Percentiles rank a stretch among this genome's conserved stretches.
phyloP scores from a whole-genome alignment of 2,888 invertebrate genomes.

The Azorinus chamasolen region DNA sequence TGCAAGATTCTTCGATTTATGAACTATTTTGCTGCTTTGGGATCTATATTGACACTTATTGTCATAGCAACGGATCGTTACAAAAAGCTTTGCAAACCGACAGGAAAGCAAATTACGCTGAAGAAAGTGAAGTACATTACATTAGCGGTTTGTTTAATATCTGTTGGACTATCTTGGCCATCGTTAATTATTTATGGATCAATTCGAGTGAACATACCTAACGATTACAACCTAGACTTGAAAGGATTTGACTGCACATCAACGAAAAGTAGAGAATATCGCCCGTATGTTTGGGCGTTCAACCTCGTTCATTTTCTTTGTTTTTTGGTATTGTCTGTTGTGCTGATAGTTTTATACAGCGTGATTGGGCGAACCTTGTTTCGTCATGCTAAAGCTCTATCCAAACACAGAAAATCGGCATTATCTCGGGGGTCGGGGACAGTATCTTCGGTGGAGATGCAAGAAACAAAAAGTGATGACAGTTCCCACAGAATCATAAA shows the following conservation, averaged over 20 bases:
- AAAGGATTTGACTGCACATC: conserved; percentile 73
- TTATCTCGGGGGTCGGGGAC: too few species aligned
- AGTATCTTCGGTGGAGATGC: too few species aligned
- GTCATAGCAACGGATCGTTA: conserved; percentile 75
- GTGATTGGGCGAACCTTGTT: conserved; percentile 66
- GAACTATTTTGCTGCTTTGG: conserved; percentile 67
- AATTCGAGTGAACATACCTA: conserved; percentile 60
- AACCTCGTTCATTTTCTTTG: conserved; percentile 66
- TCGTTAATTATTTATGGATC: conserved; percentile 69
- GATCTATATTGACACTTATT: conserved; percentile 69
- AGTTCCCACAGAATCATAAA: too few species aligned
- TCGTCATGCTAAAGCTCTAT: conserved; percentile 16
- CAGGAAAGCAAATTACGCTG: conserved; percentile 66
- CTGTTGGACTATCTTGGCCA: conserved; percentile 67
- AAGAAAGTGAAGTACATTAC: conserved; percentile 59
- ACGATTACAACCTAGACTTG: conserved; percentile 33
- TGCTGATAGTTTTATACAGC: conserved; percentile 66
- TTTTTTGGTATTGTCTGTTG: conserved; percentile 62
- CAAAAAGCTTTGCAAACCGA: conserved; percentile 73
- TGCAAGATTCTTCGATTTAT: conserved; percentile 72
- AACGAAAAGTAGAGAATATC: conserved; percentile 55
- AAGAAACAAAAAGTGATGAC: too few species aligned
- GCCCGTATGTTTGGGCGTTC: conserved; percentile 67
- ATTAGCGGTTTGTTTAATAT: conserved; percentile 18
- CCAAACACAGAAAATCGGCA: background rate